Evolutionary conservation across 2,888 invertebrate species (phyloP).

Genomic region (Myathropa florea): DNA sequence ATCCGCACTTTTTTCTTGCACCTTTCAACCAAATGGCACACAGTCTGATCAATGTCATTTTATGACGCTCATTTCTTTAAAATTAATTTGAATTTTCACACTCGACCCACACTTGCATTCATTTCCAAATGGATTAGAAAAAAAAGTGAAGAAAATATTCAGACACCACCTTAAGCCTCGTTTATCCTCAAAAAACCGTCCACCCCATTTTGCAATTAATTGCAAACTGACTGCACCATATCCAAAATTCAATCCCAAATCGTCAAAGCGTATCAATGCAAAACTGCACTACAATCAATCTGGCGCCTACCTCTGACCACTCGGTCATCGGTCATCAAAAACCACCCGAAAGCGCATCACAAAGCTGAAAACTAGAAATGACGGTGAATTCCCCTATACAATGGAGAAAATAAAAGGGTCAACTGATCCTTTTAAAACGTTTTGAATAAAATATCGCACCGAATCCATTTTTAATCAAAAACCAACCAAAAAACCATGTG

Average conservation of each 20-base stretch:
- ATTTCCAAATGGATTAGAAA: background rate
- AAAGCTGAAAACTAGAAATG: constrained; percentile 45
- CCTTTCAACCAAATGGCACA: no score
- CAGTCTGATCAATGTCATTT: no score
- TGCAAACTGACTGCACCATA: background rate
- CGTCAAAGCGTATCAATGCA: constrained; percentile 46
- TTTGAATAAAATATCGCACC: constrained; percentile 68
- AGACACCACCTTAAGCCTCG: background rate
- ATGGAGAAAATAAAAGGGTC: constrained; percentile 56
- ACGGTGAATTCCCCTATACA: constrained; percentile 49
- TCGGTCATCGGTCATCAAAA: constrained; percentile 3
- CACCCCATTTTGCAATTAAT: constrained; percentile 24
- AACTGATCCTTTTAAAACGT: constrained; percentile 60
- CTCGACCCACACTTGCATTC: no score
- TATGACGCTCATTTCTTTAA: no score
- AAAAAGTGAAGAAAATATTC: background rate
- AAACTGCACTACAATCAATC: constrained; percentile 55
- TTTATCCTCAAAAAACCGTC: background rate
- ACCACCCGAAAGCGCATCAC: background rate
- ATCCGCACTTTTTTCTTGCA: no score
- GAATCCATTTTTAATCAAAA: constrained; percentile 68
- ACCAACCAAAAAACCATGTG: constrained; percentile 14
- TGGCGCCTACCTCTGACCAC: background rate
- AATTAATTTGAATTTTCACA: no score
- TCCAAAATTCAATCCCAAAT: constrained; percentile 49